Evolutionary conservation across 1,140 invertebrate species (phyloP).

Genomic region (Drosophila nigrodunni): DNA sequence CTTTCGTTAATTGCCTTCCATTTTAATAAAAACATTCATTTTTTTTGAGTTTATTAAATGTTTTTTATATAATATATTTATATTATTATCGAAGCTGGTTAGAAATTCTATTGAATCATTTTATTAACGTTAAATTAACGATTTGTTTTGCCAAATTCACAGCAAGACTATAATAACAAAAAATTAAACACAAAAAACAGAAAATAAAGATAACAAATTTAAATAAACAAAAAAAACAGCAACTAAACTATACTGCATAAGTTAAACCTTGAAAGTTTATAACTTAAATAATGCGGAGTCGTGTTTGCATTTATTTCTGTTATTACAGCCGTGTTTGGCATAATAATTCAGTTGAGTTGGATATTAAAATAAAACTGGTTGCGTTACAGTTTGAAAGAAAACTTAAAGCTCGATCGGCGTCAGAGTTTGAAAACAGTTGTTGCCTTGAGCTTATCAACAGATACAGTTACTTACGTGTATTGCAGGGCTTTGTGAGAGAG

Average conservation of each 20-base stretch:
- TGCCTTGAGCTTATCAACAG: constrained; percentile 28
- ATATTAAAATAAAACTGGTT: constrained; percentile 33
- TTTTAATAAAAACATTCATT: too few relatives aligned
- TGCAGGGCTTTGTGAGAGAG: not conserved
- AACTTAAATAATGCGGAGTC: not conserved
- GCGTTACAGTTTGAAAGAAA: constrained; percentile 5
- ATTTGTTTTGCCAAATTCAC: too few relatives aligned
- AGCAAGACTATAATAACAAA: not conserved
- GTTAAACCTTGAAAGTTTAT: not conserved
- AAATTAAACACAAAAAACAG: not conserved
- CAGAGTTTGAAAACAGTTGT: constrained; percentile 16
- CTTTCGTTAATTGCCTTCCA: too few relatives aligned
- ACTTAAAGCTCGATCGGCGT: constrained; percentile 24
- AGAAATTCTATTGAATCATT: too few relatives aligned
- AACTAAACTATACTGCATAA: not conserved
- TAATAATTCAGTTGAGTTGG: constrained; percentile 24
- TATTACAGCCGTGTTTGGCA: constrained; percentile 42
- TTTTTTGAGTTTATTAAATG: too few relatives aligned
- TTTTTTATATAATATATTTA: too few relatives aligned
- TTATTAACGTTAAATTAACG: too few relatives aligned
- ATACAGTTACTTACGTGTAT: not conserved
- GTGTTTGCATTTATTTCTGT: not conserved
- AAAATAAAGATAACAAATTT: not conserved
- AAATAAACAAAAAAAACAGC: constrained; percentile 1
- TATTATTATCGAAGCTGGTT: too few relatives aligned